Evolutionary conservation across 2,797 vertebrate genomes (phyloP).

Genomic region (Sandelia bainsii): DNA sequence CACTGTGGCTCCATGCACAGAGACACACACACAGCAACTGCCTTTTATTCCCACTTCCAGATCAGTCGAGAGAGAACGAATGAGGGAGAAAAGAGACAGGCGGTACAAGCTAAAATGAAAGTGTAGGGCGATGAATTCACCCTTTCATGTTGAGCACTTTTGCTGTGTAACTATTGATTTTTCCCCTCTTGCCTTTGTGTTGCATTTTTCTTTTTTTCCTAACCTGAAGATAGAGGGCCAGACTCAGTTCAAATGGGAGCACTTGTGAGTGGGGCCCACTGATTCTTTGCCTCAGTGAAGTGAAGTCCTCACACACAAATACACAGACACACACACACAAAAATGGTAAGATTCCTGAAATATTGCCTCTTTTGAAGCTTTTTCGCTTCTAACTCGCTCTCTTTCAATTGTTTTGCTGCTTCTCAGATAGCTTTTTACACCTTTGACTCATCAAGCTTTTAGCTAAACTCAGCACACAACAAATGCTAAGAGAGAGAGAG

Average conservation of each 20-base stretch:
- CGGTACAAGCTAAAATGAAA: conserved; percentile 75
- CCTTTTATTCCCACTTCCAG: conserved; percentile 74
- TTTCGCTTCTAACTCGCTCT: conserved; percentile 22
- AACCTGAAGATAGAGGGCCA: conserved; percentile 79
- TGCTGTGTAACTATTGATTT: conserved; percentile 87
- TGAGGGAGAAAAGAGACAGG: conserved; percentile 51
- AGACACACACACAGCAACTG: conserved; percentile 29
- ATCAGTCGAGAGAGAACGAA: conserved; percentile 66
- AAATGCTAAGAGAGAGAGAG: conserved; percentile 30
- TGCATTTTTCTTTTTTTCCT: conserved; percentile 70
- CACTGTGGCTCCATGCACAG: conserved; percentile 58
- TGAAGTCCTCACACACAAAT: conserved; percentile 54
- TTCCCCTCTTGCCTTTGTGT: conserved; percentile 74
- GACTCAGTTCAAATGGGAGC: conserved; percentile 80
- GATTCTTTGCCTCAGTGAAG: conserved; percentile 67
- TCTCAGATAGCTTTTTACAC: conserved; percentile 82
- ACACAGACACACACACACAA: conserved; percentile 53
- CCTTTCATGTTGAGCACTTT: conserved; percentile 84
- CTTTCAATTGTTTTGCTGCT: conserved; percentile 56
- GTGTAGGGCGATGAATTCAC: conserved; percentile 79
- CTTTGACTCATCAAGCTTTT: conserved; percentile 66
- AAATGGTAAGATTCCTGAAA: conserved; percentile 51
- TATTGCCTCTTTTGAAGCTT: conserved; percentile 32
- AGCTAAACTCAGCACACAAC: conserved; percentile 61
- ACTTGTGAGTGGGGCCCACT: conserved; percentile 72